Base-by-base conservation (phyloP, 2,888 invertebrate genomes). In the Ecliptopera silaceata region DNA sequence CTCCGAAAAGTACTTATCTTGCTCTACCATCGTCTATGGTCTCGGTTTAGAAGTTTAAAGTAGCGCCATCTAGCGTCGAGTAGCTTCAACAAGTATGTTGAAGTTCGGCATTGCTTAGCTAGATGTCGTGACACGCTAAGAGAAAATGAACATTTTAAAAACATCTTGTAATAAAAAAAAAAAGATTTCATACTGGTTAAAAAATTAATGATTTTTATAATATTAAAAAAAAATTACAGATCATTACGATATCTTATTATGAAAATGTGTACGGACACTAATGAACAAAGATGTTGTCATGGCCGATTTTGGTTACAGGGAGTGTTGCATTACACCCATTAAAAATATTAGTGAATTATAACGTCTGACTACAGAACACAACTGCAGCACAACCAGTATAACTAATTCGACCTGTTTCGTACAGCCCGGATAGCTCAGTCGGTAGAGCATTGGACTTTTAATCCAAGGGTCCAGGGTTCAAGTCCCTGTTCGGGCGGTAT, bases 401-500 rank as follows among this genome's bases (percentile, higher is more conserved):
- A 51, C 2, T 43, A 31, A 47, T 59, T 59, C 26, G 32, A 13
- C 46, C 18, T 0, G 6, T 0, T 3, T 3, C 5, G 0, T 17
- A 50, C 65, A 79, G 91, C 91, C 91, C 91, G 91, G 91, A 91
- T 91, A 91, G 91, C 91, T 91, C 91, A 92, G 91, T 92, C 91
- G 91, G 91, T 92, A 92, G 91, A 91, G 92, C 90, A 90, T 91
- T 89, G 90, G 90, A 89, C 90, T 90, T 89, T 88, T 91, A 91
- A 90, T 91, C 91, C 90, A 90, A 91, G 91, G 91, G 91, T 91
- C 90, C 90, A 91, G 91, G 91, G 91, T 91, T 91, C 91, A 91
- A 91, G 91, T 91, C 91, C 91, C 91, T 91, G 91, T 91, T 91
- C 89, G 91, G 90, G 90, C 88, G 91, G 67, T 3, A 22, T 0